Conservation (phyloP, 2,888 invertebrate species). For the Antheraea assamensis region DNA sequence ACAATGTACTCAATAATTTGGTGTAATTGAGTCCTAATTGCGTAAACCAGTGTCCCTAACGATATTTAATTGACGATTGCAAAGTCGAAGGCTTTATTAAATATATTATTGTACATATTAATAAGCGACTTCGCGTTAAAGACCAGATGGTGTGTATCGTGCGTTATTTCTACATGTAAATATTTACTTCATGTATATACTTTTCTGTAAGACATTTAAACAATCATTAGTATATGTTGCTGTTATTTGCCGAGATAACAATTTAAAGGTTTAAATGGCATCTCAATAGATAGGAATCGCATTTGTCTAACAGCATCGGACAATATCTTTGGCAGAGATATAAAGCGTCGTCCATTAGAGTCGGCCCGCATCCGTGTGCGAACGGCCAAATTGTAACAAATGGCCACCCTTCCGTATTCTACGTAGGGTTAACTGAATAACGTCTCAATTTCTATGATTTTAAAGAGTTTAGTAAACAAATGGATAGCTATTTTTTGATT, state of each 20-base stretch:
- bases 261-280: not conserved
- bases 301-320: slow-evolving; percentile 30
- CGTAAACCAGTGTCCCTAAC: slow-evolving; percentile 23
- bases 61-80: slow-evolving; percentile 25
- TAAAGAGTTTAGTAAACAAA: not conserved
- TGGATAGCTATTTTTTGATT: not conserved
- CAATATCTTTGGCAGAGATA: slow-evolving; percentile 52
- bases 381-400: slow-evolving; percentile 55
- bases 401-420: slow-evolving; percentile 35
- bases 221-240: not conserved
- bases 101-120: not conserved
- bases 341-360: slow-evolving; percentile 57
- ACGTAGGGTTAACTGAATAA: slow-evolving; percentile 7
- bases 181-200: too few relatives aligned
- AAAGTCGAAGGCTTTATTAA: not conserved
- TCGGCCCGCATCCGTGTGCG: slow-evolving; percentile 52
- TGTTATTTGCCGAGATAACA: not conserved
- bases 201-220: not conserved
- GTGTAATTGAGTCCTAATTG: slow-evolving; percentile 33
- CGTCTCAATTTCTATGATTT: not conserved
- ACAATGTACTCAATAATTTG: slow-evolving; percentile 30
- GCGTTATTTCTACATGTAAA: not conserved
- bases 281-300: not conserved
- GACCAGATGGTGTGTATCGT: not conserved
- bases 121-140: not conserved